phyloP scores from a whole-genome alignment of 2,888 invertebrate species.

The Lithosia quadra region DNA sequence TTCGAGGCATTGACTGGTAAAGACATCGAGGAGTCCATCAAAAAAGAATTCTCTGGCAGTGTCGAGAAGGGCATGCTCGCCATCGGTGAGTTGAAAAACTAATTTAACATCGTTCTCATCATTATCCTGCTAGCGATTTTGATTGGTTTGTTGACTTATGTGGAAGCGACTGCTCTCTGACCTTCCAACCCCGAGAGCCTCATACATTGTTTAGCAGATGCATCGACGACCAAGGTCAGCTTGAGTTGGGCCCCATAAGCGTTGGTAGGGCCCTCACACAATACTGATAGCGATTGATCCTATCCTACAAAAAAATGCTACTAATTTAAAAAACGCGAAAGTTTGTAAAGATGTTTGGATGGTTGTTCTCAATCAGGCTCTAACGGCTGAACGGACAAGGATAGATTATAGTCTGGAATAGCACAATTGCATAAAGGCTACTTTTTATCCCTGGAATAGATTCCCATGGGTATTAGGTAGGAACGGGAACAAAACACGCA shows the following conservation, averaged over 20 bases:
- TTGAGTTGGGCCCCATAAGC: not conserved
- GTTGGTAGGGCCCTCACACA: too few relatives aligned
- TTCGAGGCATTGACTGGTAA: conserved; percentile 94
- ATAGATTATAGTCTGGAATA: too few relatives aligned
- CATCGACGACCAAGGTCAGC: not conserved
- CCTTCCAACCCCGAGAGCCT: not conserved
- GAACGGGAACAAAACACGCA: too few relatives aligned
- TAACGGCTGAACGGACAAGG: too few relatives aligned
- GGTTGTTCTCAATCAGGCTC: too few relatives aligned
- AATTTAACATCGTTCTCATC: not conserved
- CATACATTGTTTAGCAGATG: not conserved
- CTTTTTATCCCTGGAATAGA: too few relatives aligned
- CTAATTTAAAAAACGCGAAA: too few relatives aligned
- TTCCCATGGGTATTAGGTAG: too few relatives aligned
- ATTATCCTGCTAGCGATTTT: not conserved
- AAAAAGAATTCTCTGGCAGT: conserved; percentile 95
- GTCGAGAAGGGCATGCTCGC: conserved; percentile 95
- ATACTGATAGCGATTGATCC: too few relatives aligned
- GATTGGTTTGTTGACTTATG: not conserved
- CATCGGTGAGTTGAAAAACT: conserved; percentile 89
- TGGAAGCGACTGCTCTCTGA: not conserved
- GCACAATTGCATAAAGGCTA: too few relatives aligned
- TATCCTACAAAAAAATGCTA: too few relatives aligned
- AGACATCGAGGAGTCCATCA: conserved; percentile 94
- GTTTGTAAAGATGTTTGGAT: too few relatives aligned